Base-by-base conservation (phyloP, 2,797 vertebrate species). In the Enteromius paludinosus region DNA sequence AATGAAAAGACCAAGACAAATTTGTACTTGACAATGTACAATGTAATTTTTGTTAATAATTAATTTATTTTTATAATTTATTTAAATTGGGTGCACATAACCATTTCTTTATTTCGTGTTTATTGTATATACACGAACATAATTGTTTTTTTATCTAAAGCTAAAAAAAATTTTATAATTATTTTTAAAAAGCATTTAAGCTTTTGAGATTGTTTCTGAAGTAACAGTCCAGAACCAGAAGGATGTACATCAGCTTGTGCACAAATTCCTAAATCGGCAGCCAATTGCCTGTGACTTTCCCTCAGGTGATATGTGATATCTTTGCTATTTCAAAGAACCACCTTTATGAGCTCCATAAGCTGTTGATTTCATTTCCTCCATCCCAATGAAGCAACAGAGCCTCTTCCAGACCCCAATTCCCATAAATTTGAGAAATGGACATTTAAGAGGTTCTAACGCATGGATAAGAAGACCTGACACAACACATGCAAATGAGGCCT, bases 401-500 rank as follows among this genome's bases (percentile, higher is more conserved):
- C 41, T 69, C n/a, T 43, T 69, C 71, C 14, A 30, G 65, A 54
- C n/a, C 54, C 8, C 28, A 41, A 41, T 41, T 83, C 52, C 38
- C 56, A 81, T 54, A 23, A 74, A 73, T 5, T 77, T 49, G 7
- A 85, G 54, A 73, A 64, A 56, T 45, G 52, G 62, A 79, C 69
- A 43, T 23, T 54, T 41, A 25, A 17, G 54, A 62, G 68, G 23
- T 56, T 81, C 38, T 85, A 79, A 70, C 35, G 74, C 74, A 59
- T 81, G 79, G 85, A 82, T 89, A 73, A 86, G 66, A 35, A n/a
- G 82, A 89, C 79, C 56, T 47, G 64, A 59, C 30, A 85, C n/a
- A 52, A 45, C 71, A 83, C 81, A 88, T 92, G 91, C 88, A 87
- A 92, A 94, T 90, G 87, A 91, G 79, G 56, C 66, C 72, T 76